Conservation (phyloP, 2,113 vertebrate genomes). For the Dasyornis broadbenti region DNA sequence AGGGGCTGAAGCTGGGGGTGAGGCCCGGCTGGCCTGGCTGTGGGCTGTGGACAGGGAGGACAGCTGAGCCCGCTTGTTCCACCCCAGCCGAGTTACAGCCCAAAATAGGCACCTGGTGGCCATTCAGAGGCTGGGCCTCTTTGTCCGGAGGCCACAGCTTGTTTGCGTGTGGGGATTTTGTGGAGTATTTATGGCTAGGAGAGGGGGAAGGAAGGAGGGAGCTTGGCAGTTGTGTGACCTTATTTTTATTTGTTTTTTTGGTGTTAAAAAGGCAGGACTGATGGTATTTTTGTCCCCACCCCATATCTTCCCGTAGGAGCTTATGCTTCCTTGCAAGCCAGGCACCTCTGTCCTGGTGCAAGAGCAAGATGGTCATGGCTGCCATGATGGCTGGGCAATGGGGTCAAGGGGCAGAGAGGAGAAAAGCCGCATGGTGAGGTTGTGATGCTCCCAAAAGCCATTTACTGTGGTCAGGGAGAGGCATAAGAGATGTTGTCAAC, state of each 20-base stretch:
- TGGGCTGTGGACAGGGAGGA: slow-evolving; percentile 30
- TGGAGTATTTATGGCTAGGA: slow-evolving; percentile 35
- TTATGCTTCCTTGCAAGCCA: accelerated
- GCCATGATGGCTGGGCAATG: accelerated
- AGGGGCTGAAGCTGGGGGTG: slow-evolving; percentile 36
- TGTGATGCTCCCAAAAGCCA: accelerated
- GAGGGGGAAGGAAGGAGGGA: not conserved
- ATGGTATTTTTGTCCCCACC: not conserved
- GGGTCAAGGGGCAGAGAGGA: not conserved
- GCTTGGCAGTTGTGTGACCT: not conserved
- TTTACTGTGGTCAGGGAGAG: accelerated
- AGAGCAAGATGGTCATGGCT: not conserved
- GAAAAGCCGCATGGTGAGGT: not conserved
- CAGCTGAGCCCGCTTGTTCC: slow-evolving; percentile 65
- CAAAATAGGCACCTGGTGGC: slow-evolving; percentile 63
- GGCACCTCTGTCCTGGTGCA: not conserved
- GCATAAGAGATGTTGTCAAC: not conserved
- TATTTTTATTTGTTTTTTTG: not conserved
- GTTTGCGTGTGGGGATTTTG: not conserved
- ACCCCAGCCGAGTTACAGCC: not conserved
- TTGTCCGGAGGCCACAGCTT: not conserved
- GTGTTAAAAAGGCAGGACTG: not conserved
- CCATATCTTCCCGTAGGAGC: not conserved
- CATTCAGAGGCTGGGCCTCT: not conserved
- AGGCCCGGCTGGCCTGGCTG: not conserved